Evolutionary conservation across 2,888 invertebrate species (phyloP).

Genomic region (Allolobophora icterica): DNA sequence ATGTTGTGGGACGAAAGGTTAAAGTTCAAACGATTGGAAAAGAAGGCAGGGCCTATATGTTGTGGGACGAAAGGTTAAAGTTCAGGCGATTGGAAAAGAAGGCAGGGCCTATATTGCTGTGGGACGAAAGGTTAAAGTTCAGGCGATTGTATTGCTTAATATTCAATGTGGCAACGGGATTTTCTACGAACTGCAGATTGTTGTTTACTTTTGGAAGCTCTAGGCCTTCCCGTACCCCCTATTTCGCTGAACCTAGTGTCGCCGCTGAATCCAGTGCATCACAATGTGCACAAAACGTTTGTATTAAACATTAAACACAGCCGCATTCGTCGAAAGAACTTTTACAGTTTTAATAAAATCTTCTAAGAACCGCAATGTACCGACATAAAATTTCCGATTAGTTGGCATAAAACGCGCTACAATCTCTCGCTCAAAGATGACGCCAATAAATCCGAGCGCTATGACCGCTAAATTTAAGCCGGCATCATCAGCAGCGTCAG

Average conservation of each 20-base stretch:
- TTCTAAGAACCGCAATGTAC: neutral
- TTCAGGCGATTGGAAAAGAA: too few relatives aligned
- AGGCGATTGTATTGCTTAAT: neutral
- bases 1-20: too few relatives aligned
- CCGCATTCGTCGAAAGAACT: neutral
- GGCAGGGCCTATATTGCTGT: too few relatives aligned
- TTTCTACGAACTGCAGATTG: neutral
- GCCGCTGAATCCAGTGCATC: neutral
- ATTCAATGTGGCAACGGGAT: neutral
- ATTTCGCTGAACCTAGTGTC: neutral
- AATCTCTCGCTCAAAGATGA: neutral
- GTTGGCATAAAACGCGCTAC: neutral
- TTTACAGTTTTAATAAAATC: slow-evolving; percentile 10
- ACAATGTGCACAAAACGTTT: neutral
- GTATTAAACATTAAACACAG: neutral
- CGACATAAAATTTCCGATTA: slow-evolving; percentile 11
- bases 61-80: too few relatives aligned
- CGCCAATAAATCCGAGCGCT: neutral
- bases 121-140: too few relatives aligned
- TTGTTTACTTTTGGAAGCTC: neutral
- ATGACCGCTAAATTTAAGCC: neutral
- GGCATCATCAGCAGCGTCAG: neutral
- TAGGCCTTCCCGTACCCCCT: neutral
- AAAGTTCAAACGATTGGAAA: too few relatives aligned
- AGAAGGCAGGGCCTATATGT: too few relatives aligned